phyloP scores from a whole-genome alignment of 2,888 invertebrate species.

The Elmis aenea region DNA sequence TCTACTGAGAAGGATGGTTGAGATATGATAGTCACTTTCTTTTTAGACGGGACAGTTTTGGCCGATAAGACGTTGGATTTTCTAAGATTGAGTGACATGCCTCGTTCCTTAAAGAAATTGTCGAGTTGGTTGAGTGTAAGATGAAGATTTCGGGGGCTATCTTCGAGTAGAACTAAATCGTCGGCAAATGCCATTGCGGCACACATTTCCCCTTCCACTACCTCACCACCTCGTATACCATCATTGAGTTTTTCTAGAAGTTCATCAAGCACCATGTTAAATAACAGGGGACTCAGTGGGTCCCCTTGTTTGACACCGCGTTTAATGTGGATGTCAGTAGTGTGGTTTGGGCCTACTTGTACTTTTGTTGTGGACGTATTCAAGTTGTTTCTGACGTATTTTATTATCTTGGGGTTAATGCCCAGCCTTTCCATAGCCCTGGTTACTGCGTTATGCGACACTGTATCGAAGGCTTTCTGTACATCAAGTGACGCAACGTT shows the following conservation, averaged over 20 bases:
- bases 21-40: not conserved
- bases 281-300: constrained; percentile 31
- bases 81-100: not conserved
- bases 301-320: constrained; percentile 43
- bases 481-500: not conserved
- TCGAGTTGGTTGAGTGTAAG: not conserved
- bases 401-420: not conserved
- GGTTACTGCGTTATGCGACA: not conserved
- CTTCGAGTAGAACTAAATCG: constrained; percentile 31
- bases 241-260: constrained; percentile 9
- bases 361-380: not conserved
- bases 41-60: not conserved
- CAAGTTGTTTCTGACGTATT: not conserved
- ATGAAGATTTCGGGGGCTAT: not conserved
- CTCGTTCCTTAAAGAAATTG: not conserved
- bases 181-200: constrained; percentile 37
- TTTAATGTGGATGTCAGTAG: not conserved
- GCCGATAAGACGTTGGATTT: not conserved
- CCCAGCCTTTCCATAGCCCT: not conserved
- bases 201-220: not conserved
- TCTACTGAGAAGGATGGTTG: not conserved
- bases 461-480: not conserved
- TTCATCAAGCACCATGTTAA: constrained; percentile 30
- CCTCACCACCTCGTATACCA: not conserved
- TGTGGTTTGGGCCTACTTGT: not conserved